A percentile compares a stretch with the other conserved stretches of the same genome.
Evolutionary conservation across 2,797 vertebrate species (phyloP).

Genomic region (Helicolenus hilgendorfi): DNA sequence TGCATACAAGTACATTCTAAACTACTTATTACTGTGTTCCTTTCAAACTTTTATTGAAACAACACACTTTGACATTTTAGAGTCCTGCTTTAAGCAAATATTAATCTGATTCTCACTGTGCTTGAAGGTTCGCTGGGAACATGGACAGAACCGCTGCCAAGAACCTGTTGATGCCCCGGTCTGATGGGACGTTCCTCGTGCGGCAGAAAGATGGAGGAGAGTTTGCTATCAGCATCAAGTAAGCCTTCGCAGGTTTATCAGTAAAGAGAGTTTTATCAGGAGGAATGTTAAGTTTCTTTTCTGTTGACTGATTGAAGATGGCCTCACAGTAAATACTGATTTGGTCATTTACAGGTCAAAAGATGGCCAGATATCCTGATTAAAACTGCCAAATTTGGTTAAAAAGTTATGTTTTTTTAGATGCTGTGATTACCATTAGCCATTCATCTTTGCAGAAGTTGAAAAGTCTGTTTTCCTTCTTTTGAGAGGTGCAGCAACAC

Average conservation of each 20-base stretch:
- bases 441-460: slow-evolving; percentile 16
- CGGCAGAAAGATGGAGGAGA: slow-evolving; percentile 94
- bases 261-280: rapidly evolving
- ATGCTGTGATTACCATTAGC: not conserved
- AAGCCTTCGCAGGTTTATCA: slow-evolving; percentile 36
- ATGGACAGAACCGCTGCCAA: slow-evolving; percentile 94
- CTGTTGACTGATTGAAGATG: not conserved
- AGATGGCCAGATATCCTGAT: not conserved
- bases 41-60: not conserved
- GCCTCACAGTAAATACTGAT: not conserved
- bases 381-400: not conserved
- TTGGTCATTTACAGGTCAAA: not conserved
- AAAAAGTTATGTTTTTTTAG: not conserved
- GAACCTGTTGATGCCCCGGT: slow-evolving; percentile 89
- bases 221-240: slow-evolving; percentile 97
- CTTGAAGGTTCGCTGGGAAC: slow-evolving; percentile 92
- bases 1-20: not conserved
- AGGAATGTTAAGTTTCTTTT: not conserved
- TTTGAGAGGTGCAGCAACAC: not conserved
- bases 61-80: not conserved
- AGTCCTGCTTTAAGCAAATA: not conserved
- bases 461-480: not conserved
- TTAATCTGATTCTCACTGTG: not conserved
- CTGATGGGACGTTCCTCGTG: slow-evolving; percentile 94
- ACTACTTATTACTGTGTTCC: not conserved